These are phyloP conservation scores for Chrysolina americana DNA, from an alignment of 2,888 invertebrate species.

Conservation along the genomic window DNA sequence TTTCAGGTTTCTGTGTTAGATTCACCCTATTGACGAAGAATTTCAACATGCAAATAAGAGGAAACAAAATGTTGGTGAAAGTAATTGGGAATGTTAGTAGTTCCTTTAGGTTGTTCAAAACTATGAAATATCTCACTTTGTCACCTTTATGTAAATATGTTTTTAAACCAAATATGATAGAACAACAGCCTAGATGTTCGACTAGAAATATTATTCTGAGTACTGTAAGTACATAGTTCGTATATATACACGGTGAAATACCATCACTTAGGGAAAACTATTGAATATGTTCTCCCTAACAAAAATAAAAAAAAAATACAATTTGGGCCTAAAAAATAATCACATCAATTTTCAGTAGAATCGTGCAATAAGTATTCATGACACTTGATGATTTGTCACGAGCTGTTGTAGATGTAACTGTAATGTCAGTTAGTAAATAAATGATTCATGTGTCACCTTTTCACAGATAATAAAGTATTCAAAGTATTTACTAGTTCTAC, in stretches of 20 bases:
- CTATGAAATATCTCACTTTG: constrained; percentile 74
- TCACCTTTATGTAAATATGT: constrained; percentile 76
- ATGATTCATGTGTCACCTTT: no score
- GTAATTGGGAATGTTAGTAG: constrained; percentile 66
- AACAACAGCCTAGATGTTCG: constrained; percentile 62
- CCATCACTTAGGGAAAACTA: no score
- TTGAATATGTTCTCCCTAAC: no score
- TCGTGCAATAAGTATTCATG: no score
- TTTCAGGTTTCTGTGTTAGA: constrained; percentile 36
- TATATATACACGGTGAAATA: neutral
- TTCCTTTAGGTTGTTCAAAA: constrained; percentile 75
- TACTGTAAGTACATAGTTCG: constrained; percentile 29
- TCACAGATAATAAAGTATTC: no score
- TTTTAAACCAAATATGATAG: constrained; percentile 72
- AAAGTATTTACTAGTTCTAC: no score
- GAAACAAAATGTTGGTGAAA: constrained; percentile 59
- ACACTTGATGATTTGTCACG: no score
- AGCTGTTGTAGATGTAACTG: no score
- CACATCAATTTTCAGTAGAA: no score
- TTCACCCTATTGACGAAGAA: constrained; percentile 49
- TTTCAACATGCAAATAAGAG: constrained; percentile 40
- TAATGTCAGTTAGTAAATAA: no score
- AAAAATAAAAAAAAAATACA: no score
- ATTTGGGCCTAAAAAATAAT: no score
- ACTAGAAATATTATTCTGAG: constrained; percentile 28